These are phyloP conservation scores for Pandemis heparana DNA, from an alignment of 2,888 invertebrate genomes.

Conservation along the genomic window DNA sequence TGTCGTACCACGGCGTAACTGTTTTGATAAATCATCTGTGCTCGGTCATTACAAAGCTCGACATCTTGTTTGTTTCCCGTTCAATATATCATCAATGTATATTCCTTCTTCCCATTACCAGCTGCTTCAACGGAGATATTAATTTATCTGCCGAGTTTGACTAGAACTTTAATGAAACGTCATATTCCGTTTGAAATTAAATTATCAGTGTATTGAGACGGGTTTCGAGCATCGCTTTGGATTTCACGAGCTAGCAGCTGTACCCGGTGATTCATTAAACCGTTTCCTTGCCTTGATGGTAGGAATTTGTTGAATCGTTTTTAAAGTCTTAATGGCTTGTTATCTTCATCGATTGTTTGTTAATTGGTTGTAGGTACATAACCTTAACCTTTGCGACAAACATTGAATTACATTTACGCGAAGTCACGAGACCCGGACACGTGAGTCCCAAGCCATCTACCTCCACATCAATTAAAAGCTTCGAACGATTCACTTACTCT, in stretches of 20 bases:
- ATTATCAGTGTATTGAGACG: constrained; percentile 37
- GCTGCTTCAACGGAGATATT: constrained; percentile 52
- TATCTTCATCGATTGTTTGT: constrained; percentile 31
- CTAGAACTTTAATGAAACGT: constrained; percentile 59
- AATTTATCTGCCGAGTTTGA: constrained; percentile 52
- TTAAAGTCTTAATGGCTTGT: constrained; percentile 7
- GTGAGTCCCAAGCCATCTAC: constrained; percentile 50
- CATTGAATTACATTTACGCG: constrained; percentile 37
- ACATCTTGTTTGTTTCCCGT: constrained; percentile 26
- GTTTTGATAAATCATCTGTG: constrained; percentile 31
- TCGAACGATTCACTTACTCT: constrained; percentile 31
- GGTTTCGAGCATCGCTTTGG: not conserved
- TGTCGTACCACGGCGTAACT: constrained; percentile 5
- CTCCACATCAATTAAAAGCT: constrained; percentile 41
- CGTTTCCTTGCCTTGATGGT: not conserved
- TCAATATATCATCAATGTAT: constrained; percentile 42
- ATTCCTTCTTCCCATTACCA: constrained; percentile 46
- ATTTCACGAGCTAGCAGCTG: constrained; percentile 10
- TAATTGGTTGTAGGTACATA: constrained; percentile 28
- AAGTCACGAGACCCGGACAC: constrained; percentile 60
- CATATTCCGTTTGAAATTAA: constrained; percentile 48
- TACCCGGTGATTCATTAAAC: constrained; percentile 2
- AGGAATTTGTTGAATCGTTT: constrained; percentile 7
- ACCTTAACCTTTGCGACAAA: constrained; percentile 32
- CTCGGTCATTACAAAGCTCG: constrained; percentile 32